Evolutionary conservation across 1,140 invertebrate genomes (phyloP).

Genomic region (Aphidius ervi): DNA sequence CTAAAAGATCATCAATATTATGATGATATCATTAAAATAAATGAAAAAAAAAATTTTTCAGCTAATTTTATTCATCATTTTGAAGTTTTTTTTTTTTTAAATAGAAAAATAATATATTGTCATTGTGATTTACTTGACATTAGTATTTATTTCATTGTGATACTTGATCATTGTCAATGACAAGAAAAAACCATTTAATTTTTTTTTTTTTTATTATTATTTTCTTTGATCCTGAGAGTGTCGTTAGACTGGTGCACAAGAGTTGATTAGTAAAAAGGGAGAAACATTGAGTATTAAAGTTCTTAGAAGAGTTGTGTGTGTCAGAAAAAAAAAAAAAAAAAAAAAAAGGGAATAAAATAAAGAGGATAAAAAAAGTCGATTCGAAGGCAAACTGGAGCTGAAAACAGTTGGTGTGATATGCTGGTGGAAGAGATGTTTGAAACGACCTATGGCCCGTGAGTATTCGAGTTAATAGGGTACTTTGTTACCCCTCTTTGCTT

Average conservation of each 20-base stretch:
- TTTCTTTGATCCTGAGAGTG: conserved; percentile 12
- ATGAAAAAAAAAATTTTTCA: no score
- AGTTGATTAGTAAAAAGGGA: conserved; percentile 21
- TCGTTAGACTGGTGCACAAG: conserved; percentile 11
- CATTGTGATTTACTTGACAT: no score
- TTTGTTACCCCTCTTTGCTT: conserved; percentile 27
- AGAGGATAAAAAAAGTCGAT: neutral
- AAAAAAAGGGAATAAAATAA: neutral
- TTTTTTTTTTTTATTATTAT: neutral
- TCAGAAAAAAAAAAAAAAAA: neutral
- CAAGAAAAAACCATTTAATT: conserved; percentile 9
- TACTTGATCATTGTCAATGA: no score
- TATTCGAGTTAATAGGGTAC: conserved; percentile 33
- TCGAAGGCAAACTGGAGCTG: conserved; percentile 4
- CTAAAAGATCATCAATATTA: no score
- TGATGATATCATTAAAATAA: no score
- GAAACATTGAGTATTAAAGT: conserved; percentile 25
- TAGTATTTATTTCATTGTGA: no score
- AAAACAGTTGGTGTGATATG: conserved; percentile 13
- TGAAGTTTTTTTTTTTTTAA: no score
- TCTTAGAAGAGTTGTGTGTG: conserved; percentile 10
- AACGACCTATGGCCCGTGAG: conserved; percentile 20
- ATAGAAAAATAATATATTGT: no score
- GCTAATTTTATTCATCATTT: no score
- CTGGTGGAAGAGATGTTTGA: conserved; percentile 15